A percentile compares a stretch with the other conserved stretches of the same genome.
phyloP scores from a whole-genome alignment of 2,113 vertebrate species.

The Pteruthius melanotis region DNA sequence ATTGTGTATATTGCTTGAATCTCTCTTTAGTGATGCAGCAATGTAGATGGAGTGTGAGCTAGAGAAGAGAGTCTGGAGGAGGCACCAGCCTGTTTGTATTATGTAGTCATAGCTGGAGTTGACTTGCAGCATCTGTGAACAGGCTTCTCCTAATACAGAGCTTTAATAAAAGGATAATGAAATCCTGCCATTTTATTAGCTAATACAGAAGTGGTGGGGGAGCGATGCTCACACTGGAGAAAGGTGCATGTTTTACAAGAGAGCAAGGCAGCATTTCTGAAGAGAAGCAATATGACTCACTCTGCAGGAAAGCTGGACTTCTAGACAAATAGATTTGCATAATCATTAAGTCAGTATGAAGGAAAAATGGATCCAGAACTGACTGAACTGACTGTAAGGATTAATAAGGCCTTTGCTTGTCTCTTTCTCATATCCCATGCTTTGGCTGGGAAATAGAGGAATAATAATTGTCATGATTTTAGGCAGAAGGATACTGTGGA shows the following conservation, averaged over 20 bases:
- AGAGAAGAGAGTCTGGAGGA: slow-evolving; percentile 23
- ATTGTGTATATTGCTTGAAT: neutral
- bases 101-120: slow-evolving; percentile 18
- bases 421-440: neutral
- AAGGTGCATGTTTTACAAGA: neutral
- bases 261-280: neutral
- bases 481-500: neutral
- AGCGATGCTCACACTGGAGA: neutral
- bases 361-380: neutral
- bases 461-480: neutral
- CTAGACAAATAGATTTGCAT: neutral
- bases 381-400: neutral
- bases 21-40: neutral
- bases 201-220: neutral
- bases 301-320: neutral
- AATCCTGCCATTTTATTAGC: neutral
- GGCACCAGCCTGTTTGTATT: slow-evolving; percentile 30
- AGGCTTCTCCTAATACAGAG: slow-evolving; percentile 13
- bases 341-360: neutral
- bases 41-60: neutral
- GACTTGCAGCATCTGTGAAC: slow-evolving; percentile 41
- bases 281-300: neutral
- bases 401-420: neutral
- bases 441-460: neutral
- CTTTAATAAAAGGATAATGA: neutral